These are phyloP conservation scores for Leiothrix lutea DNA, from an alignment of 2,113 vertebrate species.

Conservation along the genomic window DNA sequence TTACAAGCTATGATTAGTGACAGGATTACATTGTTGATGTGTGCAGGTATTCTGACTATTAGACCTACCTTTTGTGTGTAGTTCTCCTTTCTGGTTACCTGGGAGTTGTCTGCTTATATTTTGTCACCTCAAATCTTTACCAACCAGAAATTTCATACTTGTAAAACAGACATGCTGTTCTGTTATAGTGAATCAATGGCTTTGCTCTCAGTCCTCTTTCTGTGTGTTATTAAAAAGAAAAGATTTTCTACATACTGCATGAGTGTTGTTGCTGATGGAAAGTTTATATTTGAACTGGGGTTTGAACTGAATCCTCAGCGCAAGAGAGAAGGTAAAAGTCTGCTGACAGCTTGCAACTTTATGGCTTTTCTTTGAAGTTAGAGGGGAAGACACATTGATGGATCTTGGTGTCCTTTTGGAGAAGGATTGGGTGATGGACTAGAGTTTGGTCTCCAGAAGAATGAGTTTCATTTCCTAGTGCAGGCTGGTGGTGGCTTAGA, in stretches of 20 bases:
- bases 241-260: not conserved
- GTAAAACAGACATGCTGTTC: not conserved
- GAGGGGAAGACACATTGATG: not conserved
- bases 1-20: slow-evolving; percentile 1
- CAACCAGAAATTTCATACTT: slow-evolving; percentile 21
- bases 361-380: not conserved
- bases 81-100: slow-evolving; percentile 34
- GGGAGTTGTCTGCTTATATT: slow-evolving; percentile 36
- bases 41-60: not conserved
- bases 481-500: not conserved
- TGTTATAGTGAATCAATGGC: not conserved
- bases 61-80: not conserved
- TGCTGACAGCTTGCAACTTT: not conserved
- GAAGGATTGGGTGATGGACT: not conserved
- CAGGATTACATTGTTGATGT: slow-evolving; percentile 4
- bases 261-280: not conserved
- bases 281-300: not conserved
- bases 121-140: not conserved
- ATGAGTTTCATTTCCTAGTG: not conserved
- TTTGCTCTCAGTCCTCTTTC: not conserved
- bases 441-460: not conserved
- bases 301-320: not conserved
- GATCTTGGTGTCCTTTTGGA: not conserved
- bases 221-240: not conserved
- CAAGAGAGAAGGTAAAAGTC: not conserved